Conservation (phyloP, 2,113 vertebrate genomes). For the Lepisosteus oculatus region DNA sequence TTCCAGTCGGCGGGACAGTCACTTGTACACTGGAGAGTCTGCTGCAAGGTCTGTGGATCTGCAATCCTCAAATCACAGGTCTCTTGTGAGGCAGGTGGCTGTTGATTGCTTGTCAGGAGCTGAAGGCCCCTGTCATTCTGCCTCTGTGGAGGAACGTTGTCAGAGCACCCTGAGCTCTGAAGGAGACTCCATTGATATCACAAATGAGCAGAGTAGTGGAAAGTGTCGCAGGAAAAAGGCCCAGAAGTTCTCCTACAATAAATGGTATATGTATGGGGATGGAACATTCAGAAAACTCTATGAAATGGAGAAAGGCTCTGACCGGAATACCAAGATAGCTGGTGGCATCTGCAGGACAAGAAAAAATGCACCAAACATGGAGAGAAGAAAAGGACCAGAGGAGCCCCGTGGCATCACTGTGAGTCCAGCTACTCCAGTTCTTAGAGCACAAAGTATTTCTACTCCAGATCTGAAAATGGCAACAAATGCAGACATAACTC, state of each 20-base stretch:
- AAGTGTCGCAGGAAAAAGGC: conserved; percentile 68
- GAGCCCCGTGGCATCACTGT: conserved; percentile 26
- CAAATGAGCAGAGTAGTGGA: conserved; percentile 54
- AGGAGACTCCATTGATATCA: conserved; percentile 42
- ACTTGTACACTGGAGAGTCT: conserved; percentile 52
- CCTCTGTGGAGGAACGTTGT: conserved; percentile 52
- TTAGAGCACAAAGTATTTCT: conserved; percentile 27
- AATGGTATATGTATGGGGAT: conserved; percentile 91
- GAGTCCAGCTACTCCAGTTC: not conserved
- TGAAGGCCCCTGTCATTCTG: conserved; percentile 40
- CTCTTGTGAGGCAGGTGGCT: conserved; percentile 84
- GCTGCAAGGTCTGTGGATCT: conserved; percentile 58
- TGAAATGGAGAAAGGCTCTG: conserved; percentile 60
- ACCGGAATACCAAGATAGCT: conserved; percentile 47
- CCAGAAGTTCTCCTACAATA: conserved; percentile 87
- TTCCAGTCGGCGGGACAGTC: conserved; percentile 40
- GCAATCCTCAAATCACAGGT: conserved; percentile 72
- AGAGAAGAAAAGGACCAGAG: conserved; percentile 38
- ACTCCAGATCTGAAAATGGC: not conserved
- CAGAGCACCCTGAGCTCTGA: conserved; percentile 42
- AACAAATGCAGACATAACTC: conserved; percentile 11
- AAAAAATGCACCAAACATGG: conserved; percentile 35
- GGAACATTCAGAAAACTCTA: conserved; percentile 90
- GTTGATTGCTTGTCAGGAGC: conserved; percentile 76
- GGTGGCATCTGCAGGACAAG: conserved; percentile 36